Evolutionary conservation across 53 echinoderm and acorn worm genomes (phyloP), one percentile per base, ranked within the genome.

Genomic region (Holothuria leucospilota): DNA sequence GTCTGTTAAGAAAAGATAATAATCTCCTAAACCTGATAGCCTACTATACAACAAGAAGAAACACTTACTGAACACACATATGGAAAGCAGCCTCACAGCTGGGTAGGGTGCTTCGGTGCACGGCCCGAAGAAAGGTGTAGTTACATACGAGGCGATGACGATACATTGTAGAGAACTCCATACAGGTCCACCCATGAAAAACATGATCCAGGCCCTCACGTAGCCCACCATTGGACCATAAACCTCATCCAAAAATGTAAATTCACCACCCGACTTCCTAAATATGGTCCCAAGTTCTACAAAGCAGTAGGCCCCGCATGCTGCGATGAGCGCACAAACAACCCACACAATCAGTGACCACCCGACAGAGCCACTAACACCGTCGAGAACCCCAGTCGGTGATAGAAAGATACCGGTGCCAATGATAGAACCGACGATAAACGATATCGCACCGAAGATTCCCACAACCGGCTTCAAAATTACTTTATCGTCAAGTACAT

Each of bases 361-460:
- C 0, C 89, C 89, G 0, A 89, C 89, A 27, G 89, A 89, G 10
- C 89, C 89, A 51, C 89, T 53, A 25, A 84, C 84, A 21, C 89
- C 89, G 16, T 77, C 62, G 11, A 89, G 84, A 20, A 89, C 77
- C 7, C 89, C 89, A 16, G 89, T 65, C 29, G 89, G 89, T 18
- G 89, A 89, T 25, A 89, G 69, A n/a, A 89, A 89, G 46, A 89
- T 89, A 1, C 89, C 89, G 12, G 89, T 89, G 15, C 89, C 89
- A 49, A 89, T 89, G 14, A 89, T 75, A 8, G 77, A 11, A 30
- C 89, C 89, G 29, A 84, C 63, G 9, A 80, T 59, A 21, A 80
- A 80, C 13, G 80, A 27, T 59, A 80, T 80, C 26, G 80, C 56
- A 59, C 80, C 80, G 56, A 60, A 59, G 16, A 80, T 13, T 21